Evolutionary conservation across 2,888 invertebrate species (phyloP), one percentile per base, ranked within the genome.

Genomic region (Drosophila helvetica): DNA sequence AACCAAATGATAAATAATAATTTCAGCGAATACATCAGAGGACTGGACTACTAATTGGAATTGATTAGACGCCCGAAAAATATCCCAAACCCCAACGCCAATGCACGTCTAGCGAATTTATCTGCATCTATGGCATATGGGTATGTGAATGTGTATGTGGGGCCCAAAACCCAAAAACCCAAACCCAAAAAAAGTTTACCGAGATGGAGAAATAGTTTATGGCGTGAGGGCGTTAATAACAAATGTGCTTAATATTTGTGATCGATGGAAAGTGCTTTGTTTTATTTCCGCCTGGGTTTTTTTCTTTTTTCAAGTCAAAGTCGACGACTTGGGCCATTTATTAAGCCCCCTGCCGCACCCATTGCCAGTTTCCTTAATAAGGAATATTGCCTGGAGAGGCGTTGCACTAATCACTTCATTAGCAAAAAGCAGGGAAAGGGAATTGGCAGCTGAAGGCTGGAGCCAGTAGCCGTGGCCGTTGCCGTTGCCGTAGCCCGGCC

Each of bases 1-100:
- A 91, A 83, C 79, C 88, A 89, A 90, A 91, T 91, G 90, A 91
- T 91, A 90, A 91, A 91, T 91, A 91, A 91, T 91, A 91, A 91
- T 91, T 91, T 90, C 80, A 85, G 79, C 85, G 89, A 90, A 91
- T 91, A 89, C 91, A 91, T 89, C 90, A 88, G 91, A 91, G 91
- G 89, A 82, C 84, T 68, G 79, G 88, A 79, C 87, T 82, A 80
- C 90, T 91, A 91, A 91, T 91, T 91, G 91, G 91, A 91, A 91
- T 91, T 91, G 91, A 91, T 91, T 91, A 90, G 91, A 90, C 87
- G 59, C 30, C 68, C 60, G 43, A 45, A 67, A 48, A 50, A 15
- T 38, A 68, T 51, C 66, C 64, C 77, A 58, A 66, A 69, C 56
- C 46, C 42, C 22, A 27, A 55, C 63, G 52, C 74, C 72, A 69